Evolutionary conservation across 2,888 invertebrate species (phyloP), one percentile per base, ranked within the genome.

Genomic region (Lasioglossum villosulum): DNA sequence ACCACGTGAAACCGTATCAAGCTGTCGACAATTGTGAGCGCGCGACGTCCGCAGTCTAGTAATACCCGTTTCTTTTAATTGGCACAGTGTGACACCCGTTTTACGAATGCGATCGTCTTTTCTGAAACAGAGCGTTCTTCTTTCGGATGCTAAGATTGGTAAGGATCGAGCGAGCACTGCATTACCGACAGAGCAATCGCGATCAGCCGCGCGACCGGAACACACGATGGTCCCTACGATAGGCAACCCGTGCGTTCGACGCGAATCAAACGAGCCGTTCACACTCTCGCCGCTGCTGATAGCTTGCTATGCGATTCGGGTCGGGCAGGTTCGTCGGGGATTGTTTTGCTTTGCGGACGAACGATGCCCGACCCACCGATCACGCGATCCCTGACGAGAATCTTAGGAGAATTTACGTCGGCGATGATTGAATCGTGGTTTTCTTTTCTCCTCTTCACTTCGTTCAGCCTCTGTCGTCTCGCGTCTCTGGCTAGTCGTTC

Each of bases 361-460:
- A 48, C 34, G 10, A 48, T 37, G 75, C 76, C 66, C 83, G 76
- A 83, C 66, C 68, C 42, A 14, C 52, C 63, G 72, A 63, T 48
- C 30, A 34, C 75, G n/a, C 48, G 76, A 66, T 42, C 76, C 42
- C 78, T 66, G 66, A 75, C 37, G 80, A 66, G 19, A 78, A 80
- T 83, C 68, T 56, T 78, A 30, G 66, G 68, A 88, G 79, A 83
- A 90, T 84, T 83, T 84, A 83, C 88, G 84, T 84, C 86, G 82
- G 76, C 86, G 87, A 83, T 80, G 63, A 87, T 83, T 83, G 74
- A 84, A n/a, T 39, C 30, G 37, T 73, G 48, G 37, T 42, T 68
- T 37, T 52, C 48, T 70, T 34, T 30, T 68, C 34, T 23, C 2
- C 30, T 10, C 34, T 68, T 48, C 23, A 59, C 37, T 56, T 4